Percentiles rank a stretch among this genome's conserved stretches.
These are phyloP conservation scores for Siphlonurus alternatus DNA, from an alignment of 2,888 invertebrate species.

Conservation along the genomic window DNA sequence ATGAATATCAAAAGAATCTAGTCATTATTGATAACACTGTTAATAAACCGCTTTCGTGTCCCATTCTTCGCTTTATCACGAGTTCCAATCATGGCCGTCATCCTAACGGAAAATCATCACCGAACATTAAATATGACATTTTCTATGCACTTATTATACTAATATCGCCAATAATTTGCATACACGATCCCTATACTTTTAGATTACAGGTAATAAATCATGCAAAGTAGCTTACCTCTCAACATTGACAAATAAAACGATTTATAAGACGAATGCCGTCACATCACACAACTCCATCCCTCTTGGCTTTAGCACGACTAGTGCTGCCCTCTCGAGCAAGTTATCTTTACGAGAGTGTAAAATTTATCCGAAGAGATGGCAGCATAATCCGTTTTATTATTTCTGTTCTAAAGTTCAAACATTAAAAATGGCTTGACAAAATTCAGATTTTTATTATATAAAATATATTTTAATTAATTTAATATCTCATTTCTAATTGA, in stretches of 20 bases:
- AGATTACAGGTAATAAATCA: neutral
- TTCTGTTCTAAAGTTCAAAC: no score
- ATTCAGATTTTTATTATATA: no score
- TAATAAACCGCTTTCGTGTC: neutral
- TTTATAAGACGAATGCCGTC: neutral
- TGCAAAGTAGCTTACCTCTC: neutral
- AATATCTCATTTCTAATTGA: no score
- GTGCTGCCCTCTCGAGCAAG: neutral
- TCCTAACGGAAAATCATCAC: neutral
- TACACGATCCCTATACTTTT: neutral
- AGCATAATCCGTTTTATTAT: no score
- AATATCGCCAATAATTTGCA: neutral
- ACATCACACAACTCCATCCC: conserved; percentile 1
- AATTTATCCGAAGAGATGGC: neutral
- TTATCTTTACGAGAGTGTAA: neutral
- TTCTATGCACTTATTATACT: neutral
- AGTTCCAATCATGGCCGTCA: neutral
- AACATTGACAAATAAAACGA: conserved; percentile 1
- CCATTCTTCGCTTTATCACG: neutral
- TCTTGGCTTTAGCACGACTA: neutral
- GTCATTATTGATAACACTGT: neutral
- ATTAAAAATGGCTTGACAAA: no score
- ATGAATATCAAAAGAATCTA: no score
- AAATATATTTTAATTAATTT: no score
- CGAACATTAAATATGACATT: neutral